Evolutionary conservation across 2,113 vertebrate species (phyloP).

Genomic region (Glaucomys volans): DNA sequence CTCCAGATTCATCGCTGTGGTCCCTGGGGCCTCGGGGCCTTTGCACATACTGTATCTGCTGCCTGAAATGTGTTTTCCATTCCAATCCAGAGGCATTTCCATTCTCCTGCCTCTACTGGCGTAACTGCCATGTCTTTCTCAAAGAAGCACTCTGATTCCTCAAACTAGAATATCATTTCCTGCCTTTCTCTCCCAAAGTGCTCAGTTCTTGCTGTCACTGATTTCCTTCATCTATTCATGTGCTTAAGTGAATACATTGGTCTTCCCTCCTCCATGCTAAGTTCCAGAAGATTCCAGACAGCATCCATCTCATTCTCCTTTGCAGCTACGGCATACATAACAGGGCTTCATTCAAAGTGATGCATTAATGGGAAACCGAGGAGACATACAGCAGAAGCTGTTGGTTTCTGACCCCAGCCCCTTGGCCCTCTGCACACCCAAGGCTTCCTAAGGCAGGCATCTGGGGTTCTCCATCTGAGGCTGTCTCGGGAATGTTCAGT

Average conservation of each 20-base stretch:
- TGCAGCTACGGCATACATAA: not conserved
- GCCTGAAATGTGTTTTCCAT: not conserved
- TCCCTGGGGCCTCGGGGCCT: not conserved
- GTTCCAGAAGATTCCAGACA: not conserved
- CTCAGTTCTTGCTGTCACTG: not conserved
- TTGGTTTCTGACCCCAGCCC: not conserved
- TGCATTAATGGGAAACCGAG: not conserved
- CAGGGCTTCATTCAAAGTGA: not conserved
- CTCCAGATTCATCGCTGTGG: not conserved
- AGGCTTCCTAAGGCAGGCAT: not conserved
- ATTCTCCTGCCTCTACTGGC: not conserved
- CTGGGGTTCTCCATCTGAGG: not conserved
- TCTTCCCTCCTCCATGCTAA: not conserved
- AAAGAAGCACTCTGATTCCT: not conserved
- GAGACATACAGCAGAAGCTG: not conserved
- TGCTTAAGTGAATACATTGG: not conserved
- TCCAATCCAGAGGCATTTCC: too few relatives aligned
- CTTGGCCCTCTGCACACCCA: accelerated
- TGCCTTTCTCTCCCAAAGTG: not conserved
- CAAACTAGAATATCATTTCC: not conserved
- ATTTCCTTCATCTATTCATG: not conserved
- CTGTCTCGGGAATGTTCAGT: not conserved
- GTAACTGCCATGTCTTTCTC: not conserved
- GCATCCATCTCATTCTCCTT: not conserved
- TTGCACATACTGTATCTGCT: not conserved